These are phyloP conservation scores for Pelodytes ibericus DNA, from an alignment of 2,797 vertebrate species.

Conservation along the genomic window DNA sequence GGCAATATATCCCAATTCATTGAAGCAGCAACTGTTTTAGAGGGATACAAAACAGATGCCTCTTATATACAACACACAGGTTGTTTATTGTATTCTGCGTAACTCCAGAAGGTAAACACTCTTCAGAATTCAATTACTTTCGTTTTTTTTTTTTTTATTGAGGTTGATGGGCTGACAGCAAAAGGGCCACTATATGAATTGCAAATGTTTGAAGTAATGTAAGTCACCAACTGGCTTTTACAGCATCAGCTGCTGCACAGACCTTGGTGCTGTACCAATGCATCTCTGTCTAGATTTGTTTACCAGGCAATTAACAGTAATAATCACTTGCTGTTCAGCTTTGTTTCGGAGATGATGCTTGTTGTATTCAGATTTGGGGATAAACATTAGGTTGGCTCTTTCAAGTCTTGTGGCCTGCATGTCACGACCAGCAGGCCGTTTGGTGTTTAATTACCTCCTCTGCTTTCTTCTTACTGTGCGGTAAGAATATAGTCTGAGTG, in stretches of 20 bases:
- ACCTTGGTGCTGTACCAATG: constrained; percentile 64
- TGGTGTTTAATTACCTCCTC: constrained; percentile 70
- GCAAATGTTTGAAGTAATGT: constrained; percentile 59
- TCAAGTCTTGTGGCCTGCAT: constrained; percentile 65
- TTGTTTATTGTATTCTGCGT: constrained; percentile 63
- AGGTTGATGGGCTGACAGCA: constrained; percentile 59
- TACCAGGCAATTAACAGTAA: constrained; percentile 67
- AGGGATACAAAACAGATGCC: constrained; percentile 65
- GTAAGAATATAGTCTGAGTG: constrained; percentile 63
- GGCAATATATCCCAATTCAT: constrained; percentile 18
- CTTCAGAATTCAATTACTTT: constrained; percentile 65
- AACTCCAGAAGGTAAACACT: constrained; percentile 56
- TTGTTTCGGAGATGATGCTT: constrained; percentile 65
- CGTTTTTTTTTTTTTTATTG: constrained; percentile 61
- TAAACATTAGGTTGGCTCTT: constrained; percentile 61
- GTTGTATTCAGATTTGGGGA: constrained; percentile 63
- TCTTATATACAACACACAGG: constrained; percentile 64
- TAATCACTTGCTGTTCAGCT: constrained; percentile 66
- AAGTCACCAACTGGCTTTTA: constrained; percentile 65
- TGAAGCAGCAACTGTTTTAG: constrained; percentile 25
- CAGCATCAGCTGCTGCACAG: constrained; percentile 68
- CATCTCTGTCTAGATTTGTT: constrained; percentile 64
- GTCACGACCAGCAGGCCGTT: constrained; percentile 71
- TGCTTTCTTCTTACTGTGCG: constrained; percentile 64
- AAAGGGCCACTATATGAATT: constrained; percentile 48